These are phyloP conservation scores for Xyrauchen texanus DNA, from an alignment of 2,113 vertebrate species.

Conservation along the genomic window DNA sequence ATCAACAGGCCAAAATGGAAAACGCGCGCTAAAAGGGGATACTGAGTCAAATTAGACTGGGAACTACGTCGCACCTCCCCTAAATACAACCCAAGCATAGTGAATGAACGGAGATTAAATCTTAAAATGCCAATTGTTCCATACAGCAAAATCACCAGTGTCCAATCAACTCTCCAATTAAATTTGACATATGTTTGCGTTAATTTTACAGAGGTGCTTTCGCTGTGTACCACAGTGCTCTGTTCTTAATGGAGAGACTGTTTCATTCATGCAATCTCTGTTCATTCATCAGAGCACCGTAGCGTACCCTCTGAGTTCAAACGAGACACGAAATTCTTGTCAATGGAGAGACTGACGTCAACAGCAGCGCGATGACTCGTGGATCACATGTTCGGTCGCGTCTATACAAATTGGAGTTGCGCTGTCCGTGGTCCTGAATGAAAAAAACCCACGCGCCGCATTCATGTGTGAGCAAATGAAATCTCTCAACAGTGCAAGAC, in stretches of 20 bases:
- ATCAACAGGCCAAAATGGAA: conserved; percentile 37
- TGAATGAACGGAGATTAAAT: background rate
- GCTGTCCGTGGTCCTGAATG: conserved; percentile 79
- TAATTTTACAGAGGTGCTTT: conserved; percentile 2
- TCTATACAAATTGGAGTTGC: conserved; percentile 80
- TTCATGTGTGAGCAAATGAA: conserved; percentile 41
- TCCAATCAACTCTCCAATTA: conserved; percentile 1
- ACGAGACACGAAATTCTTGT: conserved; percentile 81
- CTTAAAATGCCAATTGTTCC: background rate
- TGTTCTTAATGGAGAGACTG: conserved; percentile 75
- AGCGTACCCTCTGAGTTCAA: conserved; percentile 76
- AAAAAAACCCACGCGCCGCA: conserved; percentile 22
- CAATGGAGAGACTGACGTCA: conserved; percentile 82
- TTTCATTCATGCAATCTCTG: conserved; percentile 84
- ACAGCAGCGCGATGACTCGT: conserved; percentile 55
- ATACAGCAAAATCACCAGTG: background rate
- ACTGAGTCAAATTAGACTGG: background rate
- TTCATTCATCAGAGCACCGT: conserved; percentile 81
- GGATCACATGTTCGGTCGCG: conserved; percentile 69
- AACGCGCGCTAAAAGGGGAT: background rate
- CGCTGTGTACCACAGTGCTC: conserved; percentile 62
- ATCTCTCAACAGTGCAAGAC: conserved; percentile 36
- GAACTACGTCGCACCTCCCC: too few relatives aligned
- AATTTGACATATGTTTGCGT: background rate
- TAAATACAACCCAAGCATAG: background rate